Conservation (phyloP, 1,140 invertebrate genomes). For the Diplogasteroides magnus region DNA sequence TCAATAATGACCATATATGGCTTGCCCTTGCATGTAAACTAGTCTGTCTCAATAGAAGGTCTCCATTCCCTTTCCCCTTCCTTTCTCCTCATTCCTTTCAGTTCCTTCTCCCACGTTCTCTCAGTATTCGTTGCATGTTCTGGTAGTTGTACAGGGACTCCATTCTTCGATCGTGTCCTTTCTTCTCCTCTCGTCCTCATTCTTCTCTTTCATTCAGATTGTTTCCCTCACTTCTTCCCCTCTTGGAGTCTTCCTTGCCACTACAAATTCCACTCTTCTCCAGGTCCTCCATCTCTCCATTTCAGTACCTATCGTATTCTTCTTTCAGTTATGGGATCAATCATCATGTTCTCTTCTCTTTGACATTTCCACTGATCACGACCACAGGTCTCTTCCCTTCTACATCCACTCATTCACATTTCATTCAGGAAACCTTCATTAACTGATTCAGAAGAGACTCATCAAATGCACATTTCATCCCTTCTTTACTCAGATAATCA, state of each 20-base stretch:
- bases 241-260: slow-evolving; percentile 60
- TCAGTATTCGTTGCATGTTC: slow-evolving; percentile 58
- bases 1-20: slow-evolving; percentile 58
- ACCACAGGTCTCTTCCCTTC: slow-evolving; percentile 9
- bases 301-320: too few species aligned
- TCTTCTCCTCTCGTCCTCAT: background rate
- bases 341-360: slow-evolving; percentile 60
- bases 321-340: slow-evolving; percentile 61
- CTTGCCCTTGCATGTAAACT: slow-evolving; percentile 60
- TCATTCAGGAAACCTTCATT: slow-evolving; percentile 51
- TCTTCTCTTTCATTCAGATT: too few species aligned
- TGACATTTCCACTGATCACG: slow-evolving; percentile 59
- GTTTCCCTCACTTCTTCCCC: slow-evolving; percentile 40
- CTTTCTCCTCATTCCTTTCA: slow-evolving; percentile 33
- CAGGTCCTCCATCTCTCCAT: too few species aligned
- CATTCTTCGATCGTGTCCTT: slow-evolving; percentile 37
- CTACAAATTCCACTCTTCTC: slow-evolving; percentile 60
- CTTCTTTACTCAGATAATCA: slow-evolving; percentile 56
- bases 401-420: background rate
- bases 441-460: slow-evolving; percentile 54
- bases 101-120: slow-evolving; percentile 58
- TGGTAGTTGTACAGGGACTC: slow-evolving; percentile 43
- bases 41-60: slow-evolving; percentile 59
- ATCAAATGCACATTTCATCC: slow-evolving; percentile 56
- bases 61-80: slow-evolving; percentile 14